Percentiles rank a stretch among this genome's conserved stretches.
Evolutionary conservation across 2,888 invertebrate genomes (phyloP).

Genomic region (Coenonympha arcania): DNA sequence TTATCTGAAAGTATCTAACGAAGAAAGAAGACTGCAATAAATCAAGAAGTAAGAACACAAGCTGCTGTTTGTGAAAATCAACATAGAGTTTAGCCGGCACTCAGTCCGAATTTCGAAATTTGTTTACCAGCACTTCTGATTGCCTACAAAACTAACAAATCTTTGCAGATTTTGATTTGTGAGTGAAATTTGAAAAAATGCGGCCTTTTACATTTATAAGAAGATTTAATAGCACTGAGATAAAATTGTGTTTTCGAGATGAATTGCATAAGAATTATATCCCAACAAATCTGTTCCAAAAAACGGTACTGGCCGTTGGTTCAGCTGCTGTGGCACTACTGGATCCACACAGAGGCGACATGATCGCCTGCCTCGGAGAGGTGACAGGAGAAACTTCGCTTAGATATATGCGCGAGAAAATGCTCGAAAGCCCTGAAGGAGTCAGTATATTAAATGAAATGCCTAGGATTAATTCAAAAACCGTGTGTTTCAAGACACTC

Average conservation of each 20-base stretch:
- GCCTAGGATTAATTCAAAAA: constrained; percentile 90
- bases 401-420: constrained; percentile 79
- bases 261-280: constrained; percentile 79
- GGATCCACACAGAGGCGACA: constrained; percentile 88
- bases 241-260: constrained; percentile 66
- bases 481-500: constrained; percentile 83
- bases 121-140: no score
- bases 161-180: background rate
- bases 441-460: constrained; percentile 80
- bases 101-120: no score
- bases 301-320: constrained; percentile 83
- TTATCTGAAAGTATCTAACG: no score
- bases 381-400: constrained; percentile 86
- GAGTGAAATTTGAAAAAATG: no score
- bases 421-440: constrained; percentile 86
- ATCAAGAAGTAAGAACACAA: no score
- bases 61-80: no score
- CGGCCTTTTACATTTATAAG: constrained; percentile 7
- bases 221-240: constrained; percentile 7
- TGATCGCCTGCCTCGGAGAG: constrained; percentile 96
- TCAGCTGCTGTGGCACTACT: constrained; percentile 88
- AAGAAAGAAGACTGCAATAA: no score
- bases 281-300: constrained; percentile 81
- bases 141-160: no score
- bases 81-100: no score